phyloP scores from a whole-genome alignment of 2,113 vertebrate species.

The Sander lucioperca region DNA sequence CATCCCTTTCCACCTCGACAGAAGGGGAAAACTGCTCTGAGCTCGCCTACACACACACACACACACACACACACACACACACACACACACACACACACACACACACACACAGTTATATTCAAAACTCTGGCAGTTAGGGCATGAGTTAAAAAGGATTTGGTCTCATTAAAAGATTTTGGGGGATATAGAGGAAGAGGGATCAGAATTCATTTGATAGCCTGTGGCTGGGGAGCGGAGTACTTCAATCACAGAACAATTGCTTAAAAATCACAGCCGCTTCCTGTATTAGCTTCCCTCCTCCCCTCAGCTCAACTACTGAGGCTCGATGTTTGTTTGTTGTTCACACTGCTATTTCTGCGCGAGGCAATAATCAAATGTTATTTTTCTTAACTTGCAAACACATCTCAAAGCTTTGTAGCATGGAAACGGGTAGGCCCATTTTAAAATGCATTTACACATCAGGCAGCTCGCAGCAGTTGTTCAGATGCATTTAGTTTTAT shows the following conservation, averaged over 20 bases:
- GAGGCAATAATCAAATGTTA: slow-evolving; percentile 56
- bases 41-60: background rate
- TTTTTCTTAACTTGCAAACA: slow-evolving; percentile 60
- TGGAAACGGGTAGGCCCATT: background rate
- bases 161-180: slow-evolving; percentile 69
- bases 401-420: slow-evolving; percentile 33
- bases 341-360: slow-evolving; percentile 16
- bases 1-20: slow-evolving; percentile 30
- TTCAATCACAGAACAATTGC: slow-evolving; percentile 68
- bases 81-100: background rate
- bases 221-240: slow-evolving; percentile 38
- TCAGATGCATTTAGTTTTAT: slow-evolving; percentile 1
- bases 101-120: slow-evolving; percentile 27
- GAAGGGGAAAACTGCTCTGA: slow-evolving; percentile 29
- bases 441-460: background rate
- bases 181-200: slow-evolving; percentile 57
- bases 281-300: slow-evolving; percentile 39
- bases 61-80: slow-evolving; percentile 12
- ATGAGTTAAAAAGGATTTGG: slow-evolving; percentile 67
- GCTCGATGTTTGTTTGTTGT: slow-evolving; percentile 47
- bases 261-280: slow-evolving; percentile 53
- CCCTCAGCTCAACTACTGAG: slow-evolving; percentile 29
- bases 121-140: slow-evolving; percentile 46
- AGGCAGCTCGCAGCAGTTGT: background rate
- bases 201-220: slow-evolving; percentile 60